A percentile compares a stretch with the other conserved stretches of the same genome.
phyloP scores from a whole-genome alignment of 2,797 vertebrate genomes.

The Propithecus perrieri region DNA sequence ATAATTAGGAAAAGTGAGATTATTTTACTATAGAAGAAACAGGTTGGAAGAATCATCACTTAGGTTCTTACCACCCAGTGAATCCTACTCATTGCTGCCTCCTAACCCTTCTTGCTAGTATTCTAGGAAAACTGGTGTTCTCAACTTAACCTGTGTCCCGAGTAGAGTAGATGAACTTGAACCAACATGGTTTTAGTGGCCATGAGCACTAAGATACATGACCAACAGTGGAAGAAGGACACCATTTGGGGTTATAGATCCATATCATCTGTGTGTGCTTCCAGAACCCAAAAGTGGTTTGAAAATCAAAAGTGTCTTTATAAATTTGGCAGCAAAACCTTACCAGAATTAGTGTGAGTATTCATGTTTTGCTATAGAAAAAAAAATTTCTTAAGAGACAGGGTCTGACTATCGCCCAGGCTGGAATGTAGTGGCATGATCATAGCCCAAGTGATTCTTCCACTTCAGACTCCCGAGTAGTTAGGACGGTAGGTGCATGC shows the following conservation, averaged over 20 bases:
- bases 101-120: too few relatives aligned
- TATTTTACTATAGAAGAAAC: background rate
- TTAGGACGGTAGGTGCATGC: background rate
- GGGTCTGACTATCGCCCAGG: background rate
- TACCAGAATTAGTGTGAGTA: background rate
- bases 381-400: background rate
- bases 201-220: background rate
- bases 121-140: background rate
- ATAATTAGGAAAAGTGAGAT: background rate
- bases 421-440: background rate
- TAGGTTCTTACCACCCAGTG: background rate
- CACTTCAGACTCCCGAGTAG: background rate
- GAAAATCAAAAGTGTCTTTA: background rate
- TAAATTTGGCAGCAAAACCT: background rate
- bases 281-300: background rate
- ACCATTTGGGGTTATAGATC: background rate
- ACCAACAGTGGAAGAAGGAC: background rate
- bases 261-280: background rate
- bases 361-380: background rate
- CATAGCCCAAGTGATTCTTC: background rate
- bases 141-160: background rate
- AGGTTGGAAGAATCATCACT: background rate
- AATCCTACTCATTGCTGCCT: background rate
- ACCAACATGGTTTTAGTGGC: background rate
- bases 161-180: background rate